A percentile compares a stretch with the other conserved stretches of the same genome.
phyloP scores from a whole-genome alignment of 2,888 invertebrate genomes.

The Drosophila rubida region DNA sequence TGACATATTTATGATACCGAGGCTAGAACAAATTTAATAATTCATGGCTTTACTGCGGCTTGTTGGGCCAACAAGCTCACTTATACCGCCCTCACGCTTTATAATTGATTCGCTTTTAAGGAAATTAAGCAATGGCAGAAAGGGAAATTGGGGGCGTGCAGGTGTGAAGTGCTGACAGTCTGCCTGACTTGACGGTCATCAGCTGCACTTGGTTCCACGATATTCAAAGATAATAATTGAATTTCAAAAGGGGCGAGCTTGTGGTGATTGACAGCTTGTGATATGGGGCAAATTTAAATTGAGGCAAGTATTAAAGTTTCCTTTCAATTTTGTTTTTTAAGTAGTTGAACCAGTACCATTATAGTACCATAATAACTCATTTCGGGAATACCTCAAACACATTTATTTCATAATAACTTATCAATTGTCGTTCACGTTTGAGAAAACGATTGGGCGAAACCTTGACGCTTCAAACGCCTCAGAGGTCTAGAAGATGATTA shows the following conservation, averaged over 20 bases:
- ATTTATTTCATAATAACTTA: no score
- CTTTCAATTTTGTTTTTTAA: no score
- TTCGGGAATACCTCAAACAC: no score
- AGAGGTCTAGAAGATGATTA: no score
- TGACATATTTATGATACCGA: slow-evolving; percentile 43
- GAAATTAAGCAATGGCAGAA: slow-evolving; percentile 30
- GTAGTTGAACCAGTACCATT: no score
- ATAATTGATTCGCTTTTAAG: slow-evolving; percentile 59
- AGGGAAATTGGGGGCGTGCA: slow-evolving; percentile 9
- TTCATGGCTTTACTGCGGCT: slow-evolving; percentile 35
- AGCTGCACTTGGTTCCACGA: background rate
- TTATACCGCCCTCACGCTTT: slow-evolving; percentile 32
- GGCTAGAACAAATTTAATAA: slow-evolving; percentile 53
- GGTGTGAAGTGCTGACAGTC: slow-evolving; percentile 4
- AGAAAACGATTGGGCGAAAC: no score
- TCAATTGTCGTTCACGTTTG: no score
- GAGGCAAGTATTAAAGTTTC: no score
- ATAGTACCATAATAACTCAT: no score
- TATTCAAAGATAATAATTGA: slow-evolving; percentile 10
- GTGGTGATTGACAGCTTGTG: background rate
- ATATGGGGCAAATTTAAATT: background rate
- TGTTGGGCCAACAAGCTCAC: slow-evolving; percentile 30
- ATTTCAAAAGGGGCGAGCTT: background rate
- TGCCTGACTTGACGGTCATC: background rate
- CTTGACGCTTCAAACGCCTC: no score